Evolutionary conservation across 1,140 invertebrate species (phyloP).

Genomic region (Drosophila auraria): DNA sequence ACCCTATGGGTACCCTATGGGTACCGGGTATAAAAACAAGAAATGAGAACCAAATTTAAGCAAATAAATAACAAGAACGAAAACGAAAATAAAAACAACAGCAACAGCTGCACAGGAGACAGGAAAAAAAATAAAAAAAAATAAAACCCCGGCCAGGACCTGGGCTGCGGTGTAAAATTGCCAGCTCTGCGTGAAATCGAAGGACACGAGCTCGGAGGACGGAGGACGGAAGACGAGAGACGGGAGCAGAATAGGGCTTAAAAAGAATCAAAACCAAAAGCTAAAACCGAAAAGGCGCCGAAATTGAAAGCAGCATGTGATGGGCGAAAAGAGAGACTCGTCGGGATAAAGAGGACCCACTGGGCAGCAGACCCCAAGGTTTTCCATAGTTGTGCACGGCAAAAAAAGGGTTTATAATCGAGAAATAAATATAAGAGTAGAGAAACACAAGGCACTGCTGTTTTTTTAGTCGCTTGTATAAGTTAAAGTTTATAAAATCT

Average conservation of each 20-base stretch:
- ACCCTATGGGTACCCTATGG: too few species aligned
- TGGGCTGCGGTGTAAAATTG: conserved; percentile 69
- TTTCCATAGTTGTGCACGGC: conserved; percentile 14
- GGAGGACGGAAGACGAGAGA: not conserved
- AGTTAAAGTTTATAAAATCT: too few species aligned
- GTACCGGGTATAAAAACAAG: conserved; percentile 8
- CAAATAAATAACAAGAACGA: conserved; percentile 76
- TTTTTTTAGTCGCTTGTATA: too few species aligned
- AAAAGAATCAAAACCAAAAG: conserved; percentile 76
- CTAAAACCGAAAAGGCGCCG: conserved; percentile 73
- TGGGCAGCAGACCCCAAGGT: conserved; percentile 26
- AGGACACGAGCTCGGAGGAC: conserved; percentile 36
- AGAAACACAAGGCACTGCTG: not conserved
- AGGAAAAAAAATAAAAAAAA: not conserved
- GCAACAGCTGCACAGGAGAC: conserved; percentile 35
- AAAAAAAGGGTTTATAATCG: not conserved
- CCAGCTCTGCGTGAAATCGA: conserved; percentile 81
- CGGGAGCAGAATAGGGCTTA: conserved; percentile 50
- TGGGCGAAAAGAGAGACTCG: conserved; percentile 16
- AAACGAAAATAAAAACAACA: conserved; percentile 67
- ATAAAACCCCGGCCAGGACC: conserved; percentile 16
- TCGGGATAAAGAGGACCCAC: conserved; percentile 15
- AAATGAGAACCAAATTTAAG: conserved; percentile 39
- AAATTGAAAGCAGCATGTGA: conserved; percentile 77
- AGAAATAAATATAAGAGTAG: not conserved